A percentile compares a stretch with the other conserved stretches of the same genome.
Conservation (phyloP, 2,113 vertebrate species). For the Catharus fuscescens region DNA sequence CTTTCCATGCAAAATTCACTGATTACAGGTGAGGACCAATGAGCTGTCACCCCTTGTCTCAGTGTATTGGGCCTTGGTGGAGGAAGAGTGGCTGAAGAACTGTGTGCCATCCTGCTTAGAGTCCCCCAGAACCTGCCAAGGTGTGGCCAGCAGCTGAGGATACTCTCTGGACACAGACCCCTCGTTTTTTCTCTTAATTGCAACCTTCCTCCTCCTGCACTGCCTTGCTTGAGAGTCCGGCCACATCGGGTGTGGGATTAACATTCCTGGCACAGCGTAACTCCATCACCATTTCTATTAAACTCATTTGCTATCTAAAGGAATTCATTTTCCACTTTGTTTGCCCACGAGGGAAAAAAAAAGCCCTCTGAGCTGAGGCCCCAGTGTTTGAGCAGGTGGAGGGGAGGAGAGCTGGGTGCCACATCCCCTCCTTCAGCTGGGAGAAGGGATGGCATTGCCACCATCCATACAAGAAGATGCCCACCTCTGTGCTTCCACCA, state of each 20-base stretch:
- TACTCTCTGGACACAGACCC: background rate
- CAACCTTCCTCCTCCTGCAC: background rate
- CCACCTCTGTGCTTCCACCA: background rate
- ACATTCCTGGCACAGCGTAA: conserved; percentile 45
- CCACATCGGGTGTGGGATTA: background rate
- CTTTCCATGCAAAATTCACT: background rate
- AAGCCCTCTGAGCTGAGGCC: background rate
- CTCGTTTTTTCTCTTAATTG: background rate
- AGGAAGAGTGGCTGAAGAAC: background rate
- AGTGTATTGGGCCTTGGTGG: background rate
- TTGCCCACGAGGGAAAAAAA: conserved; percentile 21
- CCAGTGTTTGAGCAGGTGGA: background rate
- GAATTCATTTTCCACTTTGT: conserved; percentile 72
- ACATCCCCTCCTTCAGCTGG: background rate
- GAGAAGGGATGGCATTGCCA: background rate
- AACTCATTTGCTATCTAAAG: conserved; percentile 71
- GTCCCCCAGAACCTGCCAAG: background rate
- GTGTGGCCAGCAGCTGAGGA: background rate
- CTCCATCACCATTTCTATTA: conserved; percentile 68
- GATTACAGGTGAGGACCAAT: background rate
- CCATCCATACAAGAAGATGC: background rate
- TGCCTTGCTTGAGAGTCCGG: conserved; percentile 42
- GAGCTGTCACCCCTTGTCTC: background rate
- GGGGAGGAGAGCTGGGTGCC: background rate
- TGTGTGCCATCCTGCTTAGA: background rate